Evolutionary conservation across 1,140 invertebrate genomes (phyloP).

Genomic region (Oscheius sp.): DNA sequence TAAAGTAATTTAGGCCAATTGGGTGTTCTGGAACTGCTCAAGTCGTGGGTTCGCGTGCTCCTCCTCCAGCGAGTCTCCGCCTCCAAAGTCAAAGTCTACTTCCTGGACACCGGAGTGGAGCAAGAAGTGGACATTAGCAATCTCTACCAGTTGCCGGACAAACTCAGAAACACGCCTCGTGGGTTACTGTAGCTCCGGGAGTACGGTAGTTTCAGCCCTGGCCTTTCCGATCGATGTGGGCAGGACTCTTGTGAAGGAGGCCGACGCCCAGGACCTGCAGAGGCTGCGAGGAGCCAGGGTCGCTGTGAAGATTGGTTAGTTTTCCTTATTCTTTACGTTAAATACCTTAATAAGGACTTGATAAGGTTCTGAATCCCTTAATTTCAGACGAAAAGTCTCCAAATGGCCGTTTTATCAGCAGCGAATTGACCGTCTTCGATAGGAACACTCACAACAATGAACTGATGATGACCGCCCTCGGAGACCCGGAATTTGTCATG

Average conservation of each 20-base stretch:
- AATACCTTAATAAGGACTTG: too few relatives aligned
- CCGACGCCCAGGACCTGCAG: neutral
- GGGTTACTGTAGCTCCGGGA: neutral
- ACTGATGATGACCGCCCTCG: neutral
- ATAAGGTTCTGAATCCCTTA: neutral
- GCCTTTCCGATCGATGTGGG: neutral
- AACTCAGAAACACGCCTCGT: neutral
- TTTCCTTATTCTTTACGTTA: too few relatives aligned
- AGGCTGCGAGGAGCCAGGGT: neutral
- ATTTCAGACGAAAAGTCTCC: too few relatives aligned
- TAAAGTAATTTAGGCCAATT: too few relatives aligned
- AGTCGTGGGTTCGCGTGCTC: neutral
- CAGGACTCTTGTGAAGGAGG: neutral
- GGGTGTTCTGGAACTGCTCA: neutral
- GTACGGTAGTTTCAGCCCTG: neutral
- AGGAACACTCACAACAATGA: neutral
- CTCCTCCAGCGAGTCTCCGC: neutral
- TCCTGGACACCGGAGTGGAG: neutral
- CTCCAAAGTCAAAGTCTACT: neutral
- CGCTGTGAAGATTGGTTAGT: neutral
- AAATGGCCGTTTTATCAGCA: neutral
- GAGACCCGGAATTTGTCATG: neutral
- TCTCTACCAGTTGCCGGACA: neutral
- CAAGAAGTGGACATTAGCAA: constrained; percentile 2
- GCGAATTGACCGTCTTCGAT: neutral